Percentiles rank a stretch among this genome's conserved stretches.
phyloP scores from a whole-genome alignment of 2,888 invertebrate genomes.

The Cecidostiba fungosa region DNA sequence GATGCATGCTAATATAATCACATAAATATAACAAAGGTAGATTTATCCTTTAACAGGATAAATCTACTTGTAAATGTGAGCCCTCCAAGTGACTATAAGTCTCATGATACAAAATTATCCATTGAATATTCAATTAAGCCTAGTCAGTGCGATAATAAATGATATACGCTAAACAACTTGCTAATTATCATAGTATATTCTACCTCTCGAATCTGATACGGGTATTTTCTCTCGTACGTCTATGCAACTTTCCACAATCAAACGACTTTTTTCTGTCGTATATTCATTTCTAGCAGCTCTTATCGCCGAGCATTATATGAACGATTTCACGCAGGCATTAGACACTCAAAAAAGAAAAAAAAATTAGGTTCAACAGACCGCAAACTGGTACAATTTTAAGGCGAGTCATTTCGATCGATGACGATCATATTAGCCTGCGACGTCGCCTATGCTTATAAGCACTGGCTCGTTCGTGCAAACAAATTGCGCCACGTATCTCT shows the following conservation, averaged over 20 bases:
- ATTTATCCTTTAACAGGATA: too few relatives aligned
- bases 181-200: conserved; percentile 38
- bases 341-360: background rate
- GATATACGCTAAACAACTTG: conserved; percentile 18
- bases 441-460: background rate
- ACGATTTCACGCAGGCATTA: conserved; percentile 16
- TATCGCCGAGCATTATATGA: background rate
- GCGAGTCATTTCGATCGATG: conserved; percentile 5
- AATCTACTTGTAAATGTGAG: conserved; percentile 15
- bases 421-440: background rate
- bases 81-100: background rate
- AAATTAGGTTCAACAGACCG: background rate
- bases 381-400: conserved; percentile 20
- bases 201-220: background rate
- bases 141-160: conserved; percentile 25
- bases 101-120: conserved; percentile 34
- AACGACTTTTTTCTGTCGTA: background rate
- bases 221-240: conserved; percentile 23
- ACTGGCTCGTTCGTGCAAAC: background rate
- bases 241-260: conserved; percentile 42
- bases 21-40: too few relatives aligned
- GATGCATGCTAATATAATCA: too few relatives aligned
- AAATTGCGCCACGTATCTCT: conserved; percentile 31
- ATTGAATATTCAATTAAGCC: conserved; percentile 44
- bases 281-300: background rate